phyloP scores from a whole-genome alignment of 2,888 invertebrate species.

The Pseudococcus longispinus region DNA sequence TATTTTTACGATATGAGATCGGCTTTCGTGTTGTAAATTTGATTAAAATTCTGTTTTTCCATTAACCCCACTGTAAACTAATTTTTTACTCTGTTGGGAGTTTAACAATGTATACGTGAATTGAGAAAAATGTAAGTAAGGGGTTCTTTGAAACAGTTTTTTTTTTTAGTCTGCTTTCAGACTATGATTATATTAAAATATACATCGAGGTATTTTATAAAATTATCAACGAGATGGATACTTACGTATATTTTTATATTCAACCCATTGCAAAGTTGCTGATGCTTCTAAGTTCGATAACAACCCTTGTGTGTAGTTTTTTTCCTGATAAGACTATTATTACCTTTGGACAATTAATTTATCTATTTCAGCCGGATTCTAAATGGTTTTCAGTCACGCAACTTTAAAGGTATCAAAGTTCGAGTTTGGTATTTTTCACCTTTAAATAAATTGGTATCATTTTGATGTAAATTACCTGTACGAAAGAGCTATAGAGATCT shows the following conservation, averaged over 20 bases:
- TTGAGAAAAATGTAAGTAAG: not conserved
- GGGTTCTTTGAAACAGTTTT: not conserved
- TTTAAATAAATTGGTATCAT: not conserved
- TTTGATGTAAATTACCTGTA: not conserved
- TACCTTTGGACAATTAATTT: not conserved
- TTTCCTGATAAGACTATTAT: not conserved
- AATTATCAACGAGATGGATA: too few relatives aligned
- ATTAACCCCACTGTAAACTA: not conserved
- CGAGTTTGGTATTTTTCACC: not conserved
- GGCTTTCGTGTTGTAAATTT: not conserved
- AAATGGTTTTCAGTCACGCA: not conserved
- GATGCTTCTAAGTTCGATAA: not conserved
- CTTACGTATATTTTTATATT: not conserved
- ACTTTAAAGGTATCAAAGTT: not conserved
- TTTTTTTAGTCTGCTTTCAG: not conserved
- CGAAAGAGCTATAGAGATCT: too few relatives aligned
- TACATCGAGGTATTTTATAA: too few relatives aligned
- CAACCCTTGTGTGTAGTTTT: not conserved
- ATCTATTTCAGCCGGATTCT: not conserved
- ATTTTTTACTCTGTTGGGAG: not conserved
- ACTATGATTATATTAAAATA: not conserved
- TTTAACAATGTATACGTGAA: not conserved
- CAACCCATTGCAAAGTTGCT: not conserved
- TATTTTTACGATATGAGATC: not conserved
- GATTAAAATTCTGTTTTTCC: not conserved